Base-by-base conservation (phyloP, 2,797 vertebrate species). In the Halcyon leucocephala region DNA sequence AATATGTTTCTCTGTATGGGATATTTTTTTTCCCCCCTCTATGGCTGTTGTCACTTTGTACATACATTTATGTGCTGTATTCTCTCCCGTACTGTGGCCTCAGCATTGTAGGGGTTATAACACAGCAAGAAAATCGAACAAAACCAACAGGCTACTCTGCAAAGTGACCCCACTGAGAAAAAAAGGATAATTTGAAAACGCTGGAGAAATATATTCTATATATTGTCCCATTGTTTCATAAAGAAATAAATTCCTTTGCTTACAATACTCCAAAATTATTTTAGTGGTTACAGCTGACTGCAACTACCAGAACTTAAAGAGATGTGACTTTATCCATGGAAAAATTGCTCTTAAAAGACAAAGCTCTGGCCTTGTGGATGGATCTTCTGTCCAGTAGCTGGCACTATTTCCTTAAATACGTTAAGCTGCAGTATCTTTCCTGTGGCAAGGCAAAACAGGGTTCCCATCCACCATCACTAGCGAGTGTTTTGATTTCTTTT, bases 361-460 rank as follows among this genome's bases (percentile, higher is more conserved):
- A 64, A 52, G 19, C 60, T 94, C 67, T 62, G 64, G 70, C 73
- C 60, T 72, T 85, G 95, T 91, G 86, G 94, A n/a, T 94, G 55
- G 79, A 31, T 57, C 73, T 85, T 90, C 85, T 93, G 79, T 33
- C 97, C 96, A 97, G 96, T 65, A 90, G 78, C 88, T 95, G 85
- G 69, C 78, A 81, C 86, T 93, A 82, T 95, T 96, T 94, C 92
- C 90, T 95, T 91, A 83, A 55, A 69, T 35, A 93, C 76, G 57
- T 81, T 81, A 82, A 94, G 91, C 92, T 96, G 61, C 86, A 95
- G 84, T 69, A 89, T 76, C 67, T 94, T 96, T 91, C 81, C 91
- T 97, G 93, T 88, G 80, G 95, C 94, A 84, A 91, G 81, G 86
- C 60, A 81, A 96, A 97, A 96, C 82, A 94, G 91, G 89, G 90